These are phyloP conservation scores for Eufriesea mexicana DNA, from an alignment of 1,140 invertebrate genomes.

Conservation along the genomic window DNA sequence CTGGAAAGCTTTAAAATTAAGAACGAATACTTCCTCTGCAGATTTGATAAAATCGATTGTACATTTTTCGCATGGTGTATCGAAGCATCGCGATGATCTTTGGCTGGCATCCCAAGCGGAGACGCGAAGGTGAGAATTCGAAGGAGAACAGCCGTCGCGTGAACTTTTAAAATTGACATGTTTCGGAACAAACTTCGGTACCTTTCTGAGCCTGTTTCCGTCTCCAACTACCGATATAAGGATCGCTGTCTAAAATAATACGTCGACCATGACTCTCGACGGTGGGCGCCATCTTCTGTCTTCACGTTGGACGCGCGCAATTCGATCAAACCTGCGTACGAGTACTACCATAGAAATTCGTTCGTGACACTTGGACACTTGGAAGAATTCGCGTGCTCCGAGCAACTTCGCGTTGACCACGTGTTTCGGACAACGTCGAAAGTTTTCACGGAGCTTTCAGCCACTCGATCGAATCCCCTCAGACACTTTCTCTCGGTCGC, in stretches of 20 bases:
- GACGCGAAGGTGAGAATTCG: not conserved
- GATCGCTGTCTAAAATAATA: conserved; percentile 56
- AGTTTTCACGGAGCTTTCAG: not conserved
- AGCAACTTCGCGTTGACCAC: conserved; percentile 19
- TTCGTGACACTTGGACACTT: conserved; percentile 2
- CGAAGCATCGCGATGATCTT: not conserved
- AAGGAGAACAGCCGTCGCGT: not conserved
- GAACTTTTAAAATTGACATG: not conserved
- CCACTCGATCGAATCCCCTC: not conserved
- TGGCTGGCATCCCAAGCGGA: not conserved
- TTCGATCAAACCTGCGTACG: not conserved
- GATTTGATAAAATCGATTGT: not conserved
- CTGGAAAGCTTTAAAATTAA: not conserved
- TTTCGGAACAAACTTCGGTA: conserved; percentile 16
- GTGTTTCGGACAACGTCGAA: not conserved
- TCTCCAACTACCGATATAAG: conserved; percentile 61
- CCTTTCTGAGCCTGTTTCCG: conserved; percentile 58
- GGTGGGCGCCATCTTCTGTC: conserved; percentile 64
- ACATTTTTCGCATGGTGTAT: not conserved
- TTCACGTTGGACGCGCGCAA: not conserved
- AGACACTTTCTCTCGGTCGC: not conserved
- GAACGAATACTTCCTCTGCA: not conserved
- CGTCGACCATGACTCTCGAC: conserved; percentile 55
- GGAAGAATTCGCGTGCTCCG: not conserved
- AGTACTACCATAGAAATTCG: not conserved